A percentile compares a stretch with the other conserved stretches of the same genome.
phyloP scores from a whole-genome alignment of 2,888 invertebrate genomes.

The Chrysotoxum bicinctum region DNA sequence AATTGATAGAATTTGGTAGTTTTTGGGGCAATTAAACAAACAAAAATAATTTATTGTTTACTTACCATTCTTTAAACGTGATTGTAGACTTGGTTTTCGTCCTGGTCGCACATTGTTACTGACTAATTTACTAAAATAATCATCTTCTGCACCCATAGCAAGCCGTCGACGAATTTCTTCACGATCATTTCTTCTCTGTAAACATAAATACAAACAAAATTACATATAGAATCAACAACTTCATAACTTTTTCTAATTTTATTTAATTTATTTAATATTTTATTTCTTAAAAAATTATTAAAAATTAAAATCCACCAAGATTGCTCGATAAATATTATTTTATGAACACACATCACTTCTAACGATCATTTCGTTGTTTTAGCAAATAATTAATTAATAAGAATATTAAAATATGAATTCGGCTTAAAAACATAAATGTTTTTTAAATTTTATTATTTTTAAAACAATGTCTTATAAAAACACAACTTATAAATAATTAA shows the following conservation, averaged over 20 bases:
- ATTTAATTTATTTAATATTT: neutral
- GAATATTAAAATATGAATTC: too few species aligned
- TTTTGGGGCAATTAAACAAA: too few species aligned
- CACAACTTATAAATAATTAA: too few species aligned
- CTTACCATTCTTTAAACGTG: conserved; percentile 91
- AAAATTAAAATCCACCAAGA: too few species aligned
- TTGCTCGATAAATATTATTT: too few species aligned
- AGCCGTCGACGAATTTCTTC: conserved; percentile 94
- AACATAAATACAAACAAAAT: conserved; percentile 3
- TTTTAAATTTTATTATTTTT: too few species aligned
- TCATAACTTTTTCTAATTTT: neutral
- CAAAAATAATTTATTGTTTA: neutral
- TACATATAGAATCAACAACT: neutral
- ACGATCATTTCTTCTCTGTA: conserved; percentile 93
- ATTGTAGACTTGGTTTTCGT: conserved; percentile 93
- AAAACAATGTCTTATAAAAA: too few species aligned
- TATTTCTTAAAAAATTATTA: too few species aligned
- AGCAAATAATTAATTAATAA: neutral
- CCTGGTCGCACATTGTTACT: conserved; percentile 86
- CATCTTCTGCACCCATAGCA: conserved; percentile 93
- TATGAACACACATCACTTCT: too few species aligned
- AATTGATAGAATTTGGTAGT: too few species aligned
- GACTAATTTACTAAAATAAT: conserved; percentile 84
- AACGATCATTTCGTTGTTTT: too few species aligned
- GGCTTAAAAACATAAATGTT: too few species aligned